These are phyloP conservation scores for Tenebrio molitor DNA, from an alignment of 1,140 invertebrate genomes.

Conservation along the genomic window DNA sequence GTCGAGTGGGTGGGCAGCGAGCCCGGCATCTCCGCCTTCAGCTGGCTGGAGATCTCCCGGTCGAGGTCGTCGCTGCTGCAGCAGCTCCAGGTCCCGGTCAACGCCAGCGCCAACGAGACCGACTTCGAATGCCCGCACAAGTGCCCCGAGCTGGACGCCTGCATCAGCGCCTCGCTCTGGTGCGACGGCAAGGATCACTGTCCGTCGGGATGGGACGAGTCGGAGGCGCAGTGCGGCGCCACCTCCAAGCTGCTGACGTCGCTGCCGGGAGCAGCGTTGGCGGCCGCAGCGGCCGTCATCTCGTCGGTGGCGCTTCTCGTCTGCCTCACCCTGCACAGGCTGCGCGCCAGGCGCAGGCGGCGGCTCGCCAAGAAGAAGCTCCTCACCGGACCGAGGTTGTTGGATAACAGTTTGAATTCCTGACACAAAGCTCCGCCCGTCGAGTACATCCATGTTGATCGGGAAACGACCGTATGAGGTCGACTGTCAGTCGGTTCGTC, in stretches of 20 bases:
- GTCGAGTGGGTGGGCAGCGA: constrained; percentile 81
- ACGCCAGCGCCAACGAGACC: constrained; percentile 71
- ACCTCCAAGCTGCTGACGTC: constrained; percentile 64
- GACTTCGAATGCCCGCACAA: constrained; percentile 77
- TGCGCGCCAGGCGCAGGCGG: constrained; percentile 63
- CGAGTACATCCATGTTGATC: constrained; percentile 90
- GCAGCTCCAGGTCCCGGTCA: constrained; percentile 71
- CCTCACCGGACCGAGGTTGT: constrained; percentile 64
- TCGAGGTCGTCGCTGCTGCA: constrained; percentile 75
- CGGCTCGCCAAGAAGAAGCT: constrained; percentile 72
- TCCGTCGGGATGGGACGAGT: constrained; percentile 88
- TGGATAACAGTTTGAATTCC: constrained; percentile 70
- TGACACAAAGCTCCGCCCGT: constrained; percentile 89
- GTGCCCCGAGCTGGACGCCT: constrained; percentile 91
- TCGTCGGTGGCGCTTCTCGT: constrained; percentile 71
- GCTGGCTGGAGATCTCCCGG: constrained; percentile 81
- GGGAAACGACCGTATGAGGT: constrained; percentile 87
- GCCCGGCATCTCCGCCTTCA: constrained; percentile 76
- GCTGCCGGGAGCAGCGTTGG: constrained; percentile 69
- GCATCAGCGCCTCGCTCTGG: constrained; percentile 87
- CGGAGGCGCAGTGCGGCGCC: constrained; percentile 78
- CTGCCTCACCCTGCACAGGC: constrained; percentile 65
- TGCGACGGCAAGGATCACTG: constrained; percentile 89
- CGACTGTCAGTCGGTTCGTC: constrained; percentile 60
- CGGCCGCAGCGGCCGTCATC: constrained; percentile 70